Percentiles rank a stretch among this genome's conserved stretches.
phyloP scores from a whole-genome alignment of 2,113 vertebrate genomes.

The Chrysemys picta region DNA sequence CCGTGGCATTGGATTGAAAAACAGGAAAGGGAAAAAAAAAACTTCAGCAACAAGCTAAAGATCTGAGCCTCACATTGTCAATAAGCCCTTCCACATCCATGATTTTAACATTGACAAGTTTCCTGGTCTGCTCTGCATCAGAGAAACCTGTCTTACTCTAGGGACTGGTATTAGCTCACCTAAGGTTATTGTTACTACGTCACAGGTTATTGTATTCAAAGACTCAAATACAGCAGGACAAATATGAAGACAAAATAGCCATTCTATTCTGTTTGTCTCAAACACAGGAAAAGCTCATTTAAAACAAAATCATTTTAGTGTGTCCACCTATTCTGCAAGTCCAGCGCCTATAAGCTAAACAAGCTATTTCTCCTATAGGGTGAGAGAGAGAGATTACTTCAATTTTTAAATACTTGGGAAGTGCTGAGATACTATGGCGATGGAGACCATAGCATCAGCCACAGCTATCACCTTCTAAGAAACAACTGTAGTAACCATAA shows the following conservation, averaged over 20 bases:
- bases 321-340: not conserved
- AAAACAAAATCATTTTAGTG: not conserved
- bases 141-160: not conserved
- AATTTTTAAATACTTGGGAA: not conserved
- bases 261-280: conserved; percentile 8
- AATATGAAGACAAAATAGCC: not conserved
- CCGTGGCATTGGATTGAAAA: not conserved
- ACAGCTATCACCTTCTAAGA: not conserved
- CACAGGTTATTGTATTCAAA: not conserved
- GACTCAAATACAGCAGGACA: not conserved
- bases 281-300: not conserved
- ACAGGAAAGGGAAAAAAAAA: not conserved
- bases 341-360: not conserved
- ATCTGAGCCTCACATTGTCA: conserved; percentile 37
- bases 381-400: not conserved
- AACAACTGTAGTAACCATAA: not conserved
- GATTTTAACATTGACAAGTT: conserved; percentile 25
- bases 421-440: not conserved
- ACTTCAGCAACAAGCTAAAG: not conserved
- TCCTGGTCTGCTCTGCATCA: conserved; percentile 14
- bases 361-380: not conserved
- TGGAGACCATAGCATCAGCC: not conserved
- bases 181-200: not conserved
- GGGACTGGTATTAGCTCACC: not conserved
- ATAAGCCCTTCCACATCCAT: conserved; percentile 49